Evolutionary conservation across 2,113 vertebrate genomes (phyloP), one percentile per base, ranked within the genome.

Genomic region (Burhinus oedicnemus): DNA sequence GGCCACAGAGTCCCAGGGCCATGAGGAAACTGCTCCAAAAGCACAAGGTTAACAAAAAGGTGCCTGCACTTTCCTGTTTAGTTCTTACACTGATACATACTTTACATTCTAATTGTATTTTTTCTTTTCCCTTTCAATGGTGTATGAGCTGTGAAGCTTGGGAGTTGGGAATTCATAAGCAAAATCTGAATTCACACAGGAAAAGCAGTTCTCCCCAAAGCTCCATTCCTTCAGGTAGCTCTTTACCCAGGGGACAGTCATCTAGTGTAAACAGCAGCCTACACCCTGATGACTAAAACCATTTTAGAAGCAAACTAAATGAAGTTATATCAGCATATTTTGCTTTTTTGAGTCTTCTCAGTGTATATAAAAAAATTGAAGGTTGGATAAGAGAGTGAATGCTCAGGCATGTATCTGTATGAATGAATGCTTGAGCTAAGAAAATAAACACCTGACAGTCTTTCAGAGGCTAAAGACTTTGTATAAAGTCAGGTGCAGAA

Each of bases 231-330:
- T 61, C 82, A 75, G 89, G 83, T 95, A 96, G 74, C 77, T 87
- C 54, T 89, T 87, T 87, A 84, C 94, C 36, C 89, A 78, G 70
- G 89, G 83, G 94, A 92, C 4, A 69, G 61, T 58, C 61, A 89
- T 69, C 83, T 65, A 89, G 52, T 82, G 83, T 89, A 97, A 97
- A 97, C 83, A 97, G 64, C 83, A 90, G 79, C 95, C 94, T 71
- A 87, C 80, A 69, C 58, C 70, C 94, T 87, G 87, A 78, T 89
- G 86, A 76, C 80, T 96, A 81, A 92, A 96, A 72, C 38, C 77
- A 38, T 92, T 90, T 92, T 45, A 93, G 90, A 89, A 79, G 80
- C 55, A 79, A 95, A 72, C 34, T 76, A 91, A 91, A 92, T 95
- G 52, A 90, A 89, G 80, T 92, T 92, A 87, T 65, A 69, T 76